Evolutionary conservation across 2,888 invertebrate species (phyloP), one percentile per base, ranked within the genome.

Genomic region (Drosophila diplacantha): DNA sequence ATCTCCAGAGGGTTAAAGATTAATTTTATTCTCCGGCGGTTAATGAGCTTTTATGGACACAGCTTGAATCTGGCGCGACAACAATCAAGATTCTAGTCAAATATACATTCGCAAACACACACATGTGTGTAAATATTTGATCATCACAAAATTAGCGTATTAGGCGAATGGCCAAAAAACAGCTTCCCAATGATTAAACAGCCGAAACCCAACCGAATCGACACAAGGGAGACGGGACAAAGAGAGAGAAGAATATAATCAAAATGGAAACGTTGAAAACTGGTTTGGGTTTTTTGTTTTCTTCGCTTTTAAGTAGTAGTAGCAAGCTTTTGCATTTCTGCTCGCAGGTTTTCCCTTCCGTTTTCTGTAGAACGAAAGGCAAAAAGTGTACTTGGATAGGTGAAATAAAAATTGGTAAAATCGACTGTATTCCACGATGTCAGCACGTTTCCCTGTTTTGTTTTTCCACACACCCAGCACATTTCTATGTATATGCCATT

Each of bases 11-110:
- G 60, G 62, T 61, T 39, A 60, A 46, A 49, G 34, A 63, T 43
- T 62, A 51, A 49, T 61, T 37, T 61, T 41, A 31, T 63, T 62
- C 37, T 35, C 34, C 14, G 26, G 16, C 24, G 6, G 11, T 35
- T 20, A 52, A 69, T 38, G n/a, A 52, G 41, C 14, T 14, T 43
- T n/a, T 55, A 54, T 59, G 43, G 38, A 38, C 38, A 65, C 58
- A 70, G 39, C 51, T 69, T 64, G 44, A 53, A 69, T 57, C 44
- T 64, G 56, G 39, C 12, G 38, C 31, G 51, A 35, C 60, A 61
- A 37, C 60, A 61, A 61, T 50, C 41, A 20, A 31, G 12, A 61
- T 43, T 50, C 41, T 31, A 31, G 12, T 29, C 49, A 46, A 38
- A 46, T 38, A 32, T 8, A 60, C 16, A 16, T 12, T 11, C 11